phyloP scores from a whole-genome alignment of 2,888 invertebrate genomes.

The Copidosoma aretas region DNA sequence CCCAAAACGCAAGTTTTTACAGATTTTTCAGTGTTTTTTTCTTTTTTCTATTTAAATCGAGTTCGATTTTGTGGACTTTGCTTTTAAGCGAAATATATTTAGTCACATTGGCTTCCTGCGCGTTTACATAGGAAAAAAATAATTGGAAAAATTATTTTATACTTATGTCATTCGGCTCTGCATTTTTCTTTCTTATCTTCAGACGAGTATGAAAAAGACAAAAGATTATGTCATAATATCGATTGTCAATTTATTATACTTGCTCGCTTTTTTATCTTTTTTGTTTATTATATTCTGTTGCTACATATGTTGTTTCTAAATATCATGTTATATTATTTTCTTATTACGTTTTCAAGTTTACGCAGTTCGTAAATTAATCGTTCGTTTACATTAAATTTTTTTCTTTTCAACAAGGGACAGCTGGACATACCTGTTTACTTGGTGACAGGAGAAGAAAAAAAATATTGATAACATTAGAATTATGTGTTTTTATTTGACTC shows the following conservation, averaged over 20 bases:
- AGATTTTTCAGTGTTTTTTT: conserved; percentile 36
- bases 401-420: conserved; percentile 24
- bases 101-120: conserved; percentile 40
- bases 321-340: conserved; percentile 30
- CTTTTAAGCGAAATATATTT: conserved; percentile 32
- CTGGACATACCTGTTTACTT: not conserved
- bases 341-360: conserved; percentile 37
- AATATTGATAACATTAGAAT: conserved; percentile 35
- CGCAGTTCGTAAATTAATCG: conserved; percentile 18
- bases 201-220: not conserved
- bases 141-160: conserved; percentile 22
- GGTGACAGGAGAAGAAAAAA: conserved; percentile 30
- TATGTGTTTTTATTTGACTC: conserved; percentile 36
- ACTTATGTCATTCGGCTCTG: conserved; percentile 24
- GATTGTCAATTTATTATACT: conserved; percentile 20
- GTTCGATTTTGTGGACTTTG: conserved; percentile 40
- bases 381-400: conserved; percentile 29
- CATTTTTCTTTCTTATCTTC: conserved; percentile 30
- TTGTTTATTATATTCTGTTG: conserved; percentile 29
- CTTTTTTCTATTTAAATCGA: conserved; percentile 33
- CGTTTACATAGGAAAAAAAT: conserved; percentile 12
- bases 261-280: conserved; percentile 25
- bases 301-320: conserved; percentile 27
- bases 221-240: conserved; percentile 13
- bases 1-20: conserved; percentile 31